Base-by-base conservation (phyloP, 2,888 invertebrate genomes). In the Chrysolina oricalcia region DNA sequence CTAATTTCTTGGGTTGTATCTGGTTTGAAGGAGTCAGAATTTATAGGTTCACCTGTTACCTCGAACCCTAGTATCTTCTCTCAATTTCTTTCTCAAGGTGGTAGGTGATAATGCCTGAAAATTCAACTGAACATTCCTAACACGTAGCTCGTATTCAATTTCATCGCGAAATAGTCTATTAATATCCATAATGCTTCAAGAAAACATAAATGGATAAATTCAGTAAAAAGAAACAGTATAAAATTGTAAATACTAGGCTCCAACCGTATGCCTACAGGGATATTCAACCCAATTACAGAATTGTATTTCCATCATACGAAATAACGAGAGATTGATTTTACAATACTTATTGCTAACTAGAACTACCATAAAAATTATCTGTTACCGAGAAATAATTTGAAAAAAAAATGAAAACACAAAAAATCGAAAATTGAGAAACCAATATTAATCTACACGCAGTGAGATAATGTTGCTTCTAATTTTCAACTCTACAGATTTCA, bases 1-100 rank as follows among this genome's bases (percentile, higher is more conserved):
- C 27, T 23, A n/a, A 63, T 63, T 63, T 63, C 63, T 19, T 63
- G 59, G 27, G 59, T 23, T 23, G 35, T n/a, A 59, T 59, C 59
- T 21, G 59, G 59, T 59, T 59, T 59, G 63, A 40, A 63, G n/a
- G 35, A 40, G 1, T 40, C n/a, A 17, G 35, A 15, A n/a, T 15
- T 35, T 40, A 40, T 19, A 0, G 40, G 35, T 11, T 19, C 62
- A 62, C 62, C 62, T 23, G 23, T 4, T 23, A 23, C 23, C 23
- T 62, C 62, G 4, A 35, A 6, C 23, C n/a, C 23, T 62, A 19
- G 23, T 62, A 11, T 62, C n/a, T n/a, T n/a, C n/a, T n/a, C 11
- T 19, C 62, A 62, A 62, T 62, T 11, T 23, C 19, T 62, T 62
- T 62, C 62, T 62, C 35, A 62, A 35, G 19, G n/a, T 35, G 10